Evolutionary conservation across 2,113 vertebrate genomes (phyloP), one percentile per base, ranked within the genome.

Genomic region (Bufo gargarizans): DNA sequence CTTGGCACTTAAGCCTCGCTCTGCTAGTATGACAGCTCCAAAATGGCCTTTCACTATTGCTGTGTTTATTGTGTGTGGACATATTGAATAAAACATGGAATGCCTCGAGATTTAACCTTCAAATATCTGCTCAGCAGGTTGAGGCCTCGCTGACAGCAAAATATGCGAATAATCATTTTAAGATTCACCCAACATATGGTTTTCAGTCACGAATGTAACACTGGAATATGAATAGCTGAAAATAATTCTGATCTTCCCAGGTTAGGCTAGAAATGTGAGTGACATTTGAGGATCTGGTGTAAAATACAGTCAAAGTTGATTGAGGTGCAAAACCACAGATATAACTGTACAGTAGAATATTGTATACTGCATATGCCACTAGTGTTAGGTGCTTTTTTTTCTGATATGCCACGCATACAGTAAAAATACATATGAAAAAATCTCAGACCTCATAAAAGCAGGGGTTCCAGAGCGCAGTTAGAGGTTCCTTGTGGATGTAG

Each of bases 71-170:
- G 65, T 65, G 82, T 69, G 49, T 19, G 50, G 49, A 69, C 47
- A 49, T 84, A 55, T 69, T 84, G 82, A 84, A 84, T 84, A 84
- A 84, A 69, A 84, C 82, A 84, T 84, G 20, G 82, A 63, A 84
- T 3, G 65, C 82, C 9, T 55, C 82, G 22, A 84, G 82, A 71
- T 84, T 84, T 84, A 84, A 84, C 82, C 82, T 84, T 84, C 82
- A 84, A 84, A 84, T 71, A 71, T 82, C 80, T 84, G 49, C 82
- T 33, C 47, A 22, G 82, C 45, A 71, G 82, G 82, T 84, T 67
- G 61, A 65, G 20, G 81, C 61, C 20, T 9, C 45, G 8, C 5
- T 82, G 82, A 55, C 82, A 69, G 82, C 63, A 71, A 71, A 69
- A 69, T 69, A 33, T 71, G 65, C 20, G n/a, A 55, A 53, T 71